These are phyloP conservation scores for Paraplagusia blochii DNA, from an alignment of 2,113 vertebrate species.

Conservation along the genomic window DNA sequence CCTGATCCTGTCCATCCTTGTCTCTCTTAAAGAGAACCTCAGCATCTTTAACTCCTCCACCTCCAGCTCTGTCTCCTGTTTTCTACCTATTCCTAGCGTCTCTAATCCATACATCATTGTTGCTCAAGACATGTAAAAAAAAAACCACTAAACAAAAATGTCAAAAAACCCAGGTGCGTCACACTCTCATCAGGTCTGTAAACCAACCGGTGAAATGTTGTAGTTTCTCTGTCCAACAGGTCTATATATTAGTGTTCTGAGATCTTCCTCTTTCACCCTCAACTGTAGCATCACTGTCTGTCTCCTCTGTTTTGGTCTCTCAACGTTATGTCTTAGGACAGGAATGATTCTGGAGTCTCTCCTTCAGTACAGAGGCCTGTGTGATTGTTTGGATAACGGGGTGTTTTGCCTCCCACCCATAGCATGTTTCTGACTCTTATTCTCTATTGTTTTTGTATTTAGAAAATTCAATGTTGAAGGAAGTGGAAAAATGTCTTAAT, in stretches of 20 bases:
- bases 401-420: neutral
- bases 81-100: too few relatives aligned
- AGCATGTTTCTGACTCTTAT: conserved; percentile 30
- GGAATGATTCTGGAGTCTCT: neutral
- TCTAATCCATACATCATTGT: too few relatives aligned
- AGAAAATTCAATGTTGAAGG: neutral
- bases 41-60: too few relatives aligned
- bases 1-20: too few relatives aligned
- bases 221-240: conserved; percentile 35
- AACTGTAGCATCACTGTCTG: conserved; percentile 14
- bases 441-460: neutral
- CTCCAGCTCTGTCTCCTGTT: too few relatives aligned
- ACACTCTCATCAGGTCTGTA: conserved; percentile 4
- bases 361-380: neutral
- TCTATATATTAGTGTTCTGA: conserved; percentile 11
- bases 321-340: conserved; percentile 19
- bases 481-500: neutral
- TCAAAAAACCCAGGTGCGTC: too few relatives aligned
- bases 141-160: too few relatives aligned
- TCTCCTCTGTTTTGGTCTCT: conserved; percentile 2
- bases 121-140: too few relatives aligned
- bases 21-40: too few relatives aligned
- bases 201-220: conserved; percentile 14
- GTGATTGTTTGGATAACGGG: neutral
- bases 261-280: neutral